Percentiles rank a stretch among this genome's conserved stretches.
These are phyloP conservation scores for Latrodectus elegans DNA, from an alignment of 2,888 invertebrate genomes.

Conservation along the genomic window DNA sequence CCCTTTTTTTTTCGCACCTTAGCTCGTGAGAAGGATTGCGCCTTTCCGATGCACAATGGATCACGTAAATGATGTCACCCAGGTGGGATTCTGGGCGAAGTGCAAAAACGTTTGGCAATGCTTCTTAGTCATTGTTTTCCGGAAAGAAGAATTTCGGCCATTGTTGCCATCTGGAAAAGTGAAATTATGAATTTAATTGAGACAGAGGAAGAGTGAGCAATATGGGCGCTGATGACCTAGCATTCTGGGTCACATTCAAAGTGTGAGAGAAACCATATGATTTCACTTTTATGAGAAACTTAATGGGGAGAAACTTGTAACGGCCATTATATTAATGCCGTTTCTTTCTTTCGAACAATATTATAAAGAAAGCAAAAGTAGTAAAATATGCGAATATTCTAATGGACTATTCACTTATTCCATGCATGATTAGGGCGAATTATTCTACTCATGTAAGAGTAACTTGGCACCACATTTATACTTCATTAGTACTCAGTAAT, in stretches of 20 bases:
- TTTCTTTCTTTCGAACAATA: background rate
- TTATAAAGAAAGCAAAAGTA: too few relatives aligned
- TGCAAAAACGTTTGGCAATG: conserved; percentile 23
- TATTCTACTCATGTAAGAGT: too few relatives aligned
- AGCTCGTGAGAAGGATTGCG: background rate
- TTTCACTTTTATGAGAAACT: conserved; percentile 5
- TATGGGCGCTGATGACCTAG: conserved; percentile 19
- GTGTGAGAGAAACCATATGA: background rate
- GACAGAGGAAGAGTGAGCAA: background rate
- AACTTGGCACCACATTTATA: too few relatives aligned
- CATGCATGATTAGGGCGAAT: too few relatives aligned
- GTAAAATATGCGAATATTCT: too few relatives aligned
- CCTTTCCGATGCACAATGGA: conserved; percentile 3
- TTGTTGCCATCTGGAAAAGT: conserved; percentile 30
- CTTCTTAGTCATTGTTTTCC: conserved; percentile 25
- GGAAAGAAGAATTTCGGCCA: conserved; percentile 9
- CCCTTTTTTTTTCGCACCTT: background rate
- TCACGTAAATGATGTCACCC: conserved; percentile 27
- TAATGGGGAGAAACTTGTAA: background rate
- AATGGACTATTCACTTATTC: too few relatives aligned
- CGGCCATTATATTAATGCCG: background rate
- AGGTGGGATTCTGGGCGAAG: background rate
- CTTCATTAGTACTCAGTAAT: too few relatives aligned
- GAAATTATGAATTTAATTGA: conserved; percentile 46
- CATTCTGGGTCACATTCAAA: conserved; percentile 25